phyloP scores from a whole-genome alignment of 2,888 invertebrate species.

The Ornithoptera alexandrae region DNA sequence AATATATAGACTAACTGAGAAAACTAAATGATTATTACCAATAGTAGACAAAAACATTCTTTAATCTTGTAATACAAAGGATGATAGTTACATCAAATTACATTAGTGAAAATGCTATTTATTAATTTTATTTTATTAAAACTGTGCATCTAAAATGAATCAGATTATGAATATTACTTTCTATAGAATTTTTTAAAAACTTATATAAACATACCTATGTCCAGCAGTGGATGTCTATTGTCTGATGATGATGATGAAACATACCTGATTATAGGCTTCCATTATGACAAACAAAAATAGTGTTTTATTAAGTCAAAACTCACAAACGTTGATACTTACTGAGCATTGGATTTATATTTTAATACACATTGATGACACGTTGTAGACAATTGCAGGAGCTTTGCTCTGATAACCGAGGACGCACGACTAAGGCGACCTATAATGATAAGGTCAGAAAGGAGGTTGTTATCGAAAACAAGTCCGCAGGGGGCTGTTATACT shows the following conservation, averaged over 20 bases:
- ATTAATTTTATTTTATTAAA: too few species aligned
- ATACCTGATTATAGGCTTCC: constrained; percentile 32
- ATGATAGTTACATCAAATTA: too few species aligned
- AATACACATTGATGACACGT: constrained; percentile 47
- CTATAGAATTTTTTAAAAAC: too few species aligned
- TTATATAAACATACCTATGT: constrained; percentile 10
- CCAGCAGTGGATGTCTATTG: too few species aligned
- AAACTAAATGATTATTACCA: too few species aligned
- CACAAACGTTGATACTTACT: constrained; percentile 32
- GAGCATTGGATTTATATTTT: constrained; percentile 27
- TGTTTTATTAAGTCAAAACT: constrained; percentile 14
- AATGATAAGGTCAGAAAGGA: constrained; percentile 53
- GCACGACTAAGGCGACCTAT: constrained; percentile 33
- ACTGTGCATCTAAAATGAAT: too few species aligned
- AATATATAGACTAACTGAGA: too few species aligned
- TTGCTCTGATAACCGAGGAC: constrained; percentile 36
- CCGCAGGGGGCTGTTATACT: constrained; percentile 67
- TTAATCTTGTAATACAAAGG: too few species aligned
- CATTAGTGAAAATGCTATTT: too few species aligned
- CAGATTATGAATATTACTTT: too few species aligned
- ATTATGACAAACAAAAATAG: constrained; percentile 23
- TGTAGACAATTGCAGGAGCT: constrained; percentile 42
- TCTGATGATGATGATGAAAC: not conserved
- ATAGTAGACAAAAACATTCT: too few species aligned
- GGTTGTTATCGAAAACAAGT: constrained; percentile 64